Conservation (phyloP, 2,797 vertebrate genomes). For the Myotis daubentonii region DNA sequence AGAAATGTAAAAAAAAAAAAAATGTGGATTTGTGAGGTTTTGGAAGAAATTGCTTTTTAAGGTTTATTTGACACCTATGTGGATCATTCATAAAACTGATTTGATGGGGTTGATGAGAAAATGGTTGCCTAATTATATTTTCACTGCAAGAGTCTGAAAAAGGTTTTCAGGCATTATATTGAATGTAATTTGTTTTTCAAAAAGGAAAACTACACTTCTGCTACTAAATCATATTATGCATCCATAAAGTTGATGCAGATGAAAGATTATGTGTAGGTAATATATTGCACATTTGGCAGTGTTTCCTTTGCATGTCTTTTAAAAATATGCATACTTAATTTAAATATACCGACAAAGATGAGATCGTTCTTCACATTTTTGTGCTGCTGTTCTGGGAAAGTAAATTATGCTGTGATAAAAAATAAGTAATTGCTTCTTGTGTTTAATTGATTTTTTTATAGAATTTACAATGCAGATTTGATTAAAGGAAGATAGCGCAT, state of each 20-base stretch:
- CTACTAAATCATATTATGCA: conserved; percentile 36
- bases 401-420: conserved; percentile 84
- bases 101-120: conserved; percentile 58
- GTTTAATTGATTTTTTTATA: conserved; percentile 85
- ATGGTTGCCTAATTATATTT: conserved; percentile 49
- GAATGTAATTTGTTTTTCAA: background rate
- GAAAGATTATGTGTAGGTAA: conserved; percentile 48
- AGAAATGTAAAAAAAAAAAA: conserved; percentile 14
- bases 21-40: background rate
- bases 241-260: conserved; percentile 54
- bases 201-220: background rate
- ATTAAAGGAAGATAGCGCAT: conserved; percentile 81
- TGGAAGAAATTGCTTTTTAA: background rate
- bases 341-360: conserved; percentile 63
- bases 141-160: conserved; percentile 28
- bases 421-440: conserved; percentile 84
- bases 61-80: conserved; percentile 27
- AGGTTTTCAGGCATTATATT: conserved; percentile 46
- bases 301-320: conserved; percentile 57
- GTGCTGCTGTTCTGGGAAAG: conserved; percentile 77
- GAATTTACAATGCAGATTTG: conserved; percentile 82
- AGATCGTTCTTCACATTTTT: conserved; percentile 73
- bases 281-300: conserved; percentile 45
- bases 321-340: conserved; percentile 58
- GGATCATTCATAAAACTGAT: conserved; percentile 47